These are phyloP conservation scores for Cathartes aura DNA, from an alignment of 2,113 vertebrate genomes.

Conservation along the genomic window DNA sequence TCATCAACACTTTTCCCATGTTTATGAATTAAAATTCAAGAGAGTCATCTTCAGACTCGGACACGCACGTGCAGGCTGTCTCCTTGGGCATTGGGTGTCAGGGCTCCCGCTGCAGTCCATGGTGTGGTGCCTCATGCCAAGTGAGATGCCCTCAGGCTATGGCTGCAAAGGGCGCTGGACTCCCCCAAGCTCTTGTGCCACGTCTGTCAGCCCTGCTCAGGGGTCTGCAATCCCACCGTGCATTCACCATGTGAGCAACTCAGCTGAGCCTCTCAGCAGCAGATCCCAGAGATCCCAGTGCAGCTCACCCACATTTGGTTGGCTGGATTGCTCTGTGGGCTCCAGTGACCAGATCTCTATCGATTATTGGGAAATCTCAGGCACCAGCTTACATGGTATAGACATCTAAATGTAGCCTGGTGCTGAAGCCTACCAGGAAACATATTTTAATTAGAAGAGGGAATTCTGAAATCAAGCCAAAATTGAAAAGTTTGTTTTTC, in stretches of 20 bases:
- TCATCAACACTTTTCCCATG: not conserved
- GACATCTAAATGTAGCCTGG: not conserved
- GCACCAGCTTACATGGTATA: not conserved
- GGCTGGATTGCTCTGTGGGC: not conserved
- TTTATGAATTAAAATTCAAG: not conserved
- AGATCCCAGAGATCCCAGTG: not conserved
- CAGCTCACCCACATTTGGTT: not conserved
- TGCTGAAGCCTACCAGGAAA: not conserved
- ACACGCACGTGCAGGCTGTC: rapidly evolving
- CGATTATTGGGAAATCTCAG: not conserved
- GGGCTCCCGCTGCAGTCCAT: not conserved
- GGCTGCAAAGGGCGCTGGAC: not conserved
- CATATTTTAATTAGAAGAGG: not conserved
- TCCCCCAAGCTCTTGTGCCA: not conserved
- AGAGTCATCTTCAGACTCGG: not conserved
- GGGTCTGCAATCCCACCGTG: not conserved
- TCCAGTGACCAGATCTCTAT: not conserved
- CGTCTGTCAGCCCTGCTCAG: not conserved
- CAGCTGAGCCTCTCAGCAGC: not conserved
- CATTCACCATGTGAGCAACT: not conserved
- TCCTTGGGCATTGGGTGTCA: rapidly evolving
- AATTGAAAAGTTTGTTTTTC: not conserved
- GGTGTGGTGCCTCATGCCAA: not conserved
- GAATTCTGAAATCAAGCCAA: not conserved
- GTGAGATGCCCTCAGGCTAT: not conserved